Percentiles rank a stretch among this genome's conserved stretches.
phyloP scores from a whole-genome alignment of 2,888 invertebrate species.

The Penaeus monodon region DNA sequence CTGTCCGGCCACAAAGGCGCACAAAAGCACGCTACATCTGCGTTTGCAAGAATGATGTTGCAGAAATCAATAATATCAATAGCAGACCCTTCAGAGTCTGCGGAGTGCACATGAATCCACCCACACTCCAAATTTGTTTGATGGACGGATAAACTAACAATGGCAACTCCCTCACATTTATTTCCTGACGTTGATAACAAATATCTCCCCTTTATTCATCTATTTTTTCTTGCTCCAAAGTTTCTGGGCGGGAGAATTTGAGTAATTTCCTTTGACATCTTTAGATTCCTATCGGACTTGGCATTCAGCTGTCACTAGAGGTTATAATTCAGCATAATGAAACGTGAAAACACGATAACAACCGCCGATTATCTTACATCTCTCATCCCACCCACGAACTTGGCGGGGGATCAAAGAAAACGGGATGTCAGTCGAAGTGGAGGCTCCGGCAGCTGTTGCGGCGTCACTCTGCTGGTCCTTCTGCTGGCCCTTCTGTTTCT shows the following conservation, averaged over 20 bases:
- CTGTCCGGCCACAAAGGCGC: slow-evolving; percentile 22
- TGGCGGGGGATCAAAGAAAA: slow-evolving; percentile 47
- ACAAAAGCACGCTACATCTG: slow-evolving; percentile 45
- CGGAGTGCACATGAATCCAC: slow-evolving; percentile 36
- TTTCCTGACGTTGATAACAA: slow-evolving; percentile 32
- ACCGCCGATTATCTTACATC: slow-evolving; percentile 40
- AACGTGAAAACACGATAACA: slow-evolving; percentile 29
- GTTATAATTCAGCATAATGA: slow-evolving; percentile 12
- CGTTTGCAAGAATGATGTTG: slow-evolving; percentile 46
- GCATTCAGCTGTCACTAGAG: slow-evolving; percentile 31
- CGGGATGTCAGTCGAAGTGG: slow-evolving; percentile 26
- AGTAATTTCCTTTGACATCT: slow-evolving; percentile 29
- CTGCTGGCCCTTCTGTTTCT: background rate
- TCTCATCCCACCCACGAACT: slow-evolving; percentile 30
- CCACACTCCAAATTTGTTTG: slow-evolving; percentile 49
- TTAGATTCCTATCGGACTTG: slow-evolving; percentile 21
- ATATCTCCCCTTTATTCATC: slow-evolving; percentile 16
- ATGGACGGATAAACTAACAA: slow-evolving; percentile 45
- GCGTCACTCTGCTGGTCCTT: background rate
- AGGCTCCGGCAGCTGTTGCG: slow-evolving; percentile 22
- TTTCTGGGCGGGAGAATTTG: slow-evolving; percentile 22
- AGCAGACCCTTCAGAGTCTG: slow-evolving; percentile 47
- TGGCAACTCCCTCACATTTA: slow-evolving; percentile 37
- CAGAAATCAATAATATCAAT: slow-evolving; percentile 51
- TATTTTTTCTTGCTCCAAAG: slow-evolving; percentile 18